These are phyloP conservation scores for Rhabdophis nuchalis DNA, from an alignment of 2,797 vertebrate species.

Conservation along the genomic window DNA sequence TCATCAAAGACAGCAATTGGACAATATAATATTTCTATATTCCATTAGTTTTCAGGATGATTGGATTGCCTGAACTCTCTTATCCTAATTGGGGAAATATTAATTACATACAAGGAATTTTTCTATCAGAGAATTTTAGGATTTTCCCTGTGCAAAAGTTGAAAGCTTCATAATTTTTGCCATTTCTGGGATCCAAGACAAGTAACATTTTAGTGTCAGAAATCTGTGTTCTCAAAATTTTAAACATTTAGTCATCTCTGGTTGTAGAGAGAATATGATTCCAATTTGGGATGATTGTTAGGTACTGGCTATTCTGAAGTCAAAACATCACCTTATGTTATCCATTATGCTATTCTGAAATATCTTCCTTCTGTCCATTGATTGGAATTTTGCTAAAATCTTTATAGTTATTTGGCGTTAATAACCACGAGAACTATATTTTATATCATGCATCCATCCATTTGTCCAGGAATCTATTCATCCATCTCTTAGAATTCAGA, in stretches of 20 bases:
- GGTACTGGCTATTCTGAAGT: background rate
- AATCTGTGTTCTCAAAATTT: background rate
- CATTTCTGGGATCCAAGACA: background rate
- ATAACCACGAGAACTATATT: background rate
- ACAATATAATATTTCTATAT: constrained; percentile 11
- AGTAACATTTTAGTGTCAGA: background rate
- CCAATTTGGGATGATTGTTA: background rate
- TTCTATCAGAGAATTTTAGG: background rate
- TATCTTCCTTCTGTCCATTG: background rate
- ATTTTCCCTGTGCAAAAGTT: background rate
- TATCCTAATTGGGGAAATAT: background rate
- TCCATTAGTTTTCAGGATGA: constrained; percentile 9
- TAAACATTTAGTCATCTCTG: background rate
- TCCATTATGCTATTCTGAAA: background rate
- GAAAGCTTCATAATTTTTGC: background rate
- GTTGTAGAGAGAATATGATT: background rate
- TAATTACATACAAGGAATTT: background rate
- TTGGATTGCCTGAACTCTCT: background rate
- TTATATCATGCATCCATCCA: background rate
- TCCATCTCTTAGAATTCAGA: background rate
- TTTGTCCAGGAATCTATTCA: background rate
- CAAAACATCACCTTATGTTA: background rate
- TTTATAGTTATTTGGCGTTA: background rate
- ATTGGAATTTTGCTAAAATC: background rate
- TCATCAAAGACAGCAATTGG: background rate